Conservation (phyloP, 2,113 vertebrate species). For the Microcebus ravelobensis region DNA sequence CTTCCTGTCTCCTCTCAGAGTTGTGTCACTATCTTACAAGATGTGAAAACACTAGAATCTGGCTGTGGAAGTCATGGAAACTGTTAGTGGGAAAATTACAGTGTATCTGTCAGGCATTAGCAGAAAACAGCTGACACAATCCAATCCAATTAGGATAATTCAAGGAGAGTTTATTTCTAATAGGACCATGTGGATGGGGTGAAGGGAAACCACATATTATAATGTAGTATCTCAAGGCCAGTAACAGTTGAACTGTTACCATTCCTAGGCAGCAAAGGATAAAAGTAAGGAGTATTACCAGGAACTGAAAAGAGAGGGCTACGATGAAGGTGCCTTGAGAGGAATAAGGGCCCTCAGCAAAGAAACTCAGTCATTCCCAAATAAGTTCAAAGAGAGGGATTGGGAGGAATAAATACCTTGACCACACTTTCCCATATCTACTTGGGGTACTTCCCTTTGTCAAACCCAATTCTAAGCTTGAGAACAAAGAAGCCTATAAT, state of each 20-base stretch:
- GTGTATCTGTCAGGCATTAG: neutral
- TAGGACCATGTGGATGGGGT: neutral
- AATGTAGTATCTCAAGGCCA: neutral
- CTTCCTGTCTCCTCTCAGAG: neutral
- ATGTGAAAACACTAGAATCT: neutral
- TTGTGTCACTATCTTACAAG: neutral
- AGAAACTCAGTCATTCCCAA: neutral
- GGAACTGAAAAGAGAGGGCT: neutral
- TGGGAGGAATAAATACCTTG: neutral
- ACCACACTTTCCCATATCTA: neutral
- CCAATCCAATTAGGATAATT: neutral
- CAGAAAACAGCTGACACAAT: conserved; percentile 8
- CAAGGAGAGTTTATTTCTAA: conserved; percentile 19
- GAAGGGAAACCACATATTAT: neutral
- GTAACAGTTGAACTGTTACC: neutral
- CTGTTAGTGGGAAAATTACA: neutral
- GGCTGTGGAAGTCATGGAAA: neutral
- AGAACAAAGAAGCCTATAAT: neutral
- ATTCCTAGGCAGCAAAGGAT: neutral
- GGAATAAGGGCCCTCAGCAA: neutral
- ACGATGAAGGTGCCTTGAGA: neutral
- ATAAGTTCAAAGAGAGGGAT: neutral
- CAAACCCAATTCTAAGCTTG: neutral
- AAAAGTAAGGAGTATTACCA: neutral
- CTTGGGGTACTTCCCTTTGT: neutral